These are phyloP conservation scores for Sinopyrophorus schimmeli DNA, from an alignment of 2,888 invertebrate genomes.

Conservation along the genomic window DNA sequence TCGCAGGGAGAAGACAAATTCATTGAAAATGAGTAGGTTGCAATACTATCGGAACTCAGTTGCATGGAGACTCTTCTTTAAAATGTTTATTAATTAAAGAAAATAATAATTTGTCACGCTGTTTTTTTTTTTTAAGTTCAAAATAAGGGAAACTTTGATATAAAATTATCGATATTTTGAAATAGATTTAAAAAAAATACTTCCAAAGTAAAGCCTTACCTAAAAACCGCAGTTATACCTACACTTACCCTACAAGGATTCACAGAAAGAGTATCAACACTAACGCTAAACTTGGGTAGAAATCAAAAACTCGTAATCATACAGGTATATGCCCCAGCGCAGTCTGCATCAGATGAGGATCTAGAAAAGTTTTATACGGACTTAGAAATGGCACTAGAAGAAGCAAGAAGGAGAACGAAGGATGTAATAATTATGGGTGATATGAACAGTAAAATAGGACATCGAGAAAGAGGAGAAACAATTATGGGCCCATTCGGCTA, in stretches of 20 bases:
- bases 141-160: no score
- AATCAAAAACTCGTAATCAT: slow-evolving; percentile 8
- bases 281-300: slow-evolving; percentile 7
- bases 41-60: no score
- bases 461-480: slow-evolving; percentile 4
- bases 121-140: no score
- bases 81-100: no score
- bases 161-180: no score
- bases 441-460: slow-evolving; percentile 8
- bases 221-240: no score
- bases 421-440: slow-evolving; percentile 10
- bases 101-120: no score
- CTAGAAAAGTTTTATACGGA: slow-evolving; percentile 9
- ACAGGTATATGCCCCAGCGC: slow-evolving; percentile 7
- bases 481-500: slow-evolving; percentile 10
- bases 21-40: no score
- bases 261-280: slow-evolving; percentile 5
- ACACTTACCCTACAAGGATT: slow-evolving; percentile 10
- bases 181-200: no score
- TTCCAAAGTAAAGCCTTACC: no score
- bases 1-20: no score
- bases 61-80: no score
- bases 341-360: slow-evolving; percentile 5
- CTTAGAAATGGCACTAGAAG: slow-evolving; percentile 3
- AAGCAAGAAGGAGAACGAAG: slow-evolving; percentile 6